Evolutionary conservation across 2,797 vertebrate species (phyloP).

Genomic region (Anguilla marmorata): DNA sequence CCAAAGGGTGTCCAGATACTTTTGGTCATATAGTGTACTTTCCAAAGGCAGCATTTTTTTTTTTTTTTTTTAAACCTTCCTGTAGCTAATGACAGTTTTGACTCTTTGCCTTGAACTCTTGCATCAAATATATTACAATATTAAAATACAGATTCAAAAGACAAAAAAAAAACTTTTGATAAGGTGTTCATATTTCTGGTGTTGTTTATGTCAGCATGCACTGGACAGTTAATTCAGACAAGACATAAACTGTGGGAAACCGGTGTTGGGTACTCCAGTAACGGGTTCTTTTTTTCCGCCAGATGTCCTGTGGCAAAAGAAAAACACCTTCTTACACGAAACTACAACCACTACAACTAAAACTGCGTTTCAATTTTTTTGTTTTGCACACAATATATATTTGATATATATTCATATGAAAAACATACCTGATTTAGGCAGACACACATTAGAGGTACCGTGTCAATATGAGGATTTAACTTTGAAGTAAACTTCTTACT

Average conservation of each 20-base stretch:
- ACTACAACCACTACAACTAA: conserved; percentile 16
- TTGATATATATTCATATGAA: conserved; percentile 33
- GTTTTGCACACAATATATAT: conserved; percentile 36
- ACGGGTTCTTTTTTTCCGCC: conserved; percentile 20
- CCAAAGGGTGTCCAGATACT: too few relatives aligned
- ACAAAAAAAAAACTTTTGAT: background rate
- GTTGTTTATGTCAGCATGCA: conserved; percentile 54
- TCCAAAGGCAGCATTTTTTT: background rate
- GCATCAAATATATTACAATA: background rate
- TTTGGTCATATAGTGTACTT: background rate
- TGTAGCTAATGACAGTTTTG: background rate
- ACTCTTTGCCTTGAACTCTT: background rate
- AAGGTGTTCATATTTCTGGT: background rate
- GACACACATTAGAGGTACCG: conserved; percentile 44
- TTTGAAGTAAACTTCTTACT: background rate
- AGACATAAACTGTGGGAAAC: conserved; percentile 28
- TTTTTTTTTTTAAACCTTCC: background rate
- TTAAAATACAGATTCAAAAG: conserved; percentile 16
- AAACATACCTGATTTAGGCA: conserved; percentile 55
- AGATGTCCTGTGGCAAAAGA: conserved; percentile 50
- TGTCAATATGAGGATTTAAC: conserved; percentile 23
- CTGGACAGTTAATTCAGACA: conserved; percentile 38
- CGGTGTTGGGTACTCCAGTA: conserved; percentile 15
- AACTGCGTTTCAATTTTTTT: conserved; percentile 9
- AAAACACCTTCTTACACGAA: conserved; percentile 24